Percentiles rank a stretch among this genome's conserved stretches.
Evolutionary conservation across 2,888 invertebrate genomes (phyloP).

Genomic region (Leptarthrus brevirostris): DNA sequence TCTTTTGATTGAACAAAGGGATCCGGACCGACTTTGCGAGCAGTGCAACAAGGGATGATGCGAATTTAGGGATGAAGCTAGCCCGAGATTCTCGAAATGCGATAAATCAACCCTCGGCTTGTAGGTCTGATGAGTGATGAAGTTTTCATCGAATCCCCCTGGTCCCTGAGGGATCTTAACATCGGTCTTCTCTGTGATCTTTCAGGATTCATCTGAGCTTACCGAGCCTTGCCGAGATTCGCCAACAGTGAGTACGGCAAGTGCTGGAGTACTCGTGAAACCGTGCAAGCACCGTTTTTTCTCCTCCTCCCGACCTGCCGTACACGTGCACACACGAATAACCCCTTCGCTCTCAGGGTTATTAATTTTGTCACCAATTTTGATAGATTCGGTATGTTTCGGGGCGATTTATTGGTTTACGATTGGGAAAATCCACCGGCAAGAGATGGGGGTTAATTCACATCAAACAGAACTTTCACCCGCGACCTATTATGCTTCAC

Average conservation of each 20-base stretch:
- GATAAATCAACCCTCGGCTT: slow-evolving; percentile 3
- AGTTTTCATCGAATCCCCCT: not conserved
- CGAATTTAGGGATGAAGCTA: not conserved
- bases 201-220: not conserved
- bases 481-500: not conserved
- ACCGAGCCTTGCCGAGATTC: not conserved
- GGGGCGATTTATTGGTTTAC: not conserved
- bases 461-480: not conserved
- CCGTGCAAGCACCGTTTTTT: not conserved
- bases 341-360: no score
- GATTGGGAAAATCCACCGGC: not conserved
- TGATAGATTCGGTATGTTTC: not conserved
- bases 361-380: not conserved
- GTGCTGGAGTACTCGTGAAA: no score
- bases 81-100: not conserved
- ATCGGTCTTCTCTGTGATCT: not conserved
- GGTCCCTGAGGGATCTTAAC: not conserved
- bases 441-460: not conserved
- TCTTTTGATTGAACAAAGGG: not conserved
- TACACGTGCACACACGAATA: no score
- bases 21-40: not conserved
- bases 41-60: not conserved
- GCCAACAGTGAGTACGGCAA: no score
- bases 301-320: not conserved
- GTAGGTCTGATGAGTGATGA: not conserved